A percentile compares a stretch with the other conserved stretches of the same genome.
phyloP scores from a whole-genome alignment of 2,888 invertebrate genomes.

The Tethea ocularis region DNA sequence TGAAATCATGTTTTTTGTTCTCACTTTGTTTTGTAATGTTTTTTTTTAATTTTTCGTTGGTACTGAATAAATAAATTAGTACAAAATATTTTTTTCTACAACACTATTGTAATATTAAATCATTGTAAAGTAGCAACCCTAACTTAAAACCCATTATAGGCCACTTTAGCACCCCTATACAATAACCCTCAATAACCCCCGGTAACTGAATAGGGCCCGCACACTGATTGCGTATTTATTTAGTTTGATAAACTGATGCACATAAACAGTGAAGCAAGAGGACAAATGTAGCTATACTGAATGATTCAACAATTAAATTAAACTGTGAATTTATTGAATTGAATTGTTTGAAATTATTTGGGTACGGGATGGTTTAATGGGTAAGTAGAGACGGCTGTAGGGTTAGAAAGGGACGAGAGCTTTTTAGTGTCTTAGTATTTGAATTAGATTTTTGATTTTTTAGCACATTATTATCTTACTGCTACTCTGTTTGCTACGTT shows the following conservation, averaged over 20 bases:
- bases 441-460: too few species aligned
- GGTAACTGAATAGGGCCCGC: conserved; percentile 36
- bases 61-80: too few species aligned
- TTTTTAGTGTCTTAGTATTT: too few species aligned
- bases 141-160: conserved; percentile 33
- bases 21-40: too few species aligned
- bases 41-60: too few species aligned
- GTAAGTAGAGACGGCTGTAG: not conserved
- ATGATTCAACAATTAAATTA: conserved; percentile 75
- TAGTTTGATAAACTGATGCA: conserved; percentile 30
- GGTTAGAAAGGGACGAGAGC: not conserved
- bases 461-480: too few species aligned
- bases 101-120: not conserved
- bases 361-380: conserved; percentile 14
- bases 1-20: too few species aligned
- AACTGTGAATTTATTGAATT: conserved; percentile 70
- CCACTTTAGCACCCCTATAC: conserved; percentile 48
- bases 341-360: conserved; percentile 42
- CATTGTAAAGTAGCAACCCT: conserved; percentile 2
- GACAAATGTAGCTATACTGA: conserved; percentile 60
- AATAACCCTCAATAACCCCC: conserved; percentile 20
- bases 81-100: not conserved
- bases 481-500: too few species aligned
- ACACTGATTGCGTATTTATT: conserved; percentile 49
- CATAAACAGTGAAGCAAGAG: conserved; percentile 31